Base-by-base conservation (phyloP, 1,140 invertebrate species). In the Ceratitis capitata region DNA sequence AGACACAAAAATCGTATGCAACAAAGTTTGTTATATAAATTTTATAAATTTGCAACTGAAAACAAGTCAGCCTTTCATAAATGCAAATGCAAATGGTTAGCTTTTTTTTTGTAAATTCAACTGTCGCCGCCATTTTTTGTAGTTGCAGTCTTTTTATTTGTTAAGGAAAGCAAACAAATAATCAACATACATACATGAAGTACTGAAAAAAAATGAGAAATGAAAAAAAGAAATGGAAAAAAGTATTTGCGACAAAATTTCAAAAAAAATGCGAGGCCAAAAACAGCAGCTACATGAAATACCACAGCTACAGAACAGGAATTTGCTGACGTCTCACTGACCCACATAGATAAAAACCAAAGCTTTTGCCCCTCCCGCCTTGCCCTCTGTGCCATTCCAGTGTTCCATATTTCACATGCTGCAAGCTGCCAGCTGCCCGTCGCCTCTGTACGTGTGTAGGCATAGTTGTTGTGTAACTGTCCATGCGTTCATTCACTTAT, bases 341-440 rank as follows among this genome's bases (percentile, higher is more conserved):
- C 83, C 83, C 53, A 84, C 51, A 84, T 84, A 58, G 83, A 84
- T 84, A 84, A 56, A n/a, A 42, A 19, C 82, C 82, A 35, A 78
- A 78, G 45, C n/a, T 45, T 16, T 45, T 39, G 51, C n/a, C 51
- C n/a, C n/a, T n/a, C n/a, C n/a, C n/a, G n/a, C n/a, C n/a, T n/a
- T n/a, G n/a, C n/a, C 23, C 4, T 6, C 23, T 78, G 19, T 45
- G n/a, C 39, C 12, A 45, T 78, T 78, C 45, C n/a, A n/a, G 16
- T 39, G 16, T 61, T 26, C 1, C 5, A 78, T 23, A 42, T 78
- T 23, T 19, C 56, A 29, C 7, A 53, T 16, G 51, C 51, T 53
- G 10, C 16, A 16, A 53, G n/a, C n/a, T n/a, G n/a, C n/a, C n/a
- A n/a, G n/a, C n/a, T n/a, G n/a, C n/a, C n/a, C n/a, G n/a, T n/a